Evolutionary conservation across 2,888 invertebrate genomes (phyloP), one percentile per base, ranked within the genome.

Genomic region (Gandaritis pyraliata): DNA sequence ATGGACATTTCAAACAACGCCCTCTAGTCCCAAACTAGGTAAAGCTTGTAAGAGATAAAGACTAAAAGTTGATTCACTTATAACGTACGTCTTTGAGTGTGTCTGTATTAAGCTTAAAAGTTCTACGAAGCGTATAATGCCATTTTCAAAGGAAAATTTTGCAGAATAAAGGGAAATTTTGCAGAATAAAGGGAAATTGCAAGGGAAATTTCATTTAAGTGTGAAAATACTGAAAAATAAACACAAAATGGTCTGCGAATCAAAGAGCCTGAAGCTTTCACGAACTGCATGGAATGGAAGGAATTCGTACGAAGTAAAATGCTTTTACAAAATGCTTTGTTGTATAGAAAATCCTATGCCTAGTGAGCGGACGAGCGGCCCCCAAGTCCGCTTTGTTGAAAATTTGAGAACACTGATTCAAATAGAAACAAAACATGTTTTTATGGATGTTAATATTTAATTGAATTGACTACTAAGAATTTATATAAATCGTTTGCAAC

Each of bases 51-150:
- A 23, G 23, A 23, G 3, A 1, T 23, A 6, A 23, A 23, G 23
- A 23, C 23, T n/a, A 47, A 15, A 29, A 15, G 6, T 2, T 23
- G 23, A 23, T 23, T 23, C 3, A 5, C 23, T 33, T 33, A 8
- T 33, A 33, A 33, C 33, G 10, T 10, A 11, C 1, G 33, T 33
- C 10, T 33, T 8, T 33, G 33, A 33, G 8, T 10, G 8, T 33
- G 33, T 7, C 33, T 33, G 33, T 2, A 33, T 11, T 8, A 2
- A 6, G 5, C 6, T 23, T 23, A 23, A 15, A 58, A 15, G 36
- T n/a, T 50, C 51, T 58, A 51, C 38, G 46, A 46, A 58, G 29
- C 46, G 51, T 58, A 29, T 43, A 39, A 43, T 30, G 10, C 13
- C 11, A 10, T 30, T 33, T 30, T 11, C 12, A 39, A 38, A 55